Conservation (phyloP, 2,797 vertebrate genomes). For the Petrocephalus schoutedeni region DNA sequence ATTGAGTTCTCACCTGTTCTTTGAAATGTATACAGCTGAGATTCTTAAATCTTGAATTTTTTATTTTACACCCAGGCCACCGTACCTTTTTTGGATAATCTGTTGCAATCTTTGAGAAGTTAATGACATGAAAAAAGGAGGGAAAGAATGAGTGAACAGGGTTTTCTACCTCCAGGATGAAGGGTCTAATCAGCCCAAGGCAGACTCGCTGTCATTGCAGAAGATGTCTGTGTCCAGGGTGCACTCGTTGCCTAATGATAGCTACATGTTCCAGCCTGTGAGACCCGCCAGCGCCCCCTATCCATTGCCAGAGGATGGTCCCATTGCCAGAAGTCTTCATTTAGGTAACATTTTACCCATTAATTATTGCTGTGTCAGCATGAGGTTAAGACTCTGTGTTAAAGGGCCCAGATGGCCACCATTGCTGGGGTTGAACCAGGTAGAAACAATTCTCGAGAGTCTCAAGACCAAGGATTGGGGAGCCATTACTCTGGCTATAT, state of each 20-base stretch:
- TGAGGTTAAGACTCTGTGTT: not conserved
- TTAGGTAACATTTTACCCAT: conserved; percentile 57
- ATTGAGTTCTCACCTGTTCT: not conserved
- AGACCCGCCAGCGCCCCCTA: conserved; percentile 71
- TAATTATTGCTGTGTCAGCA: not conserved
- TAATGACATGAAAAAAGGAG: not conserved
- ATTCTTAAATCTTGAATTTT: not conserved
- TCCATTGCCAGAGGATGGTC: conserved; percentile 71
- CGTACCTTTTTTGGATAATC: not conserved
- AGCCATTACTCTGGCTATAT: not conserved
- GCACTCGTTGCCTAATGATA: conserved; percentile 93
- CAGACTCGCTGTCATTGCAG: conserved; percentile 62
- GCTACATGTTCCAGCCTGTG: conserved; percentile 95
- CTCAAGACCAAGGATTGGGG: not conserved
- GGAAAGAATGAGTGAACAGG: not conserved
- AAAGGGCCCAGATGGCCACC: not conserved
- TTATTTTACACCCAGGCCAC: not conserved
- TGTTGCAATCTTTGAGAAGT: not conserved
- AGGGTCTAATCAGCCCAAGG: conserved; percentile 56
- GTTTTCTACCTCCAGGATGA: conserved; percentile 43
- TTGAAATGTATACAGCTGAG: not conserved
- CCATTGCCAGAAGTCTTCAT: conserved; percentile 56
- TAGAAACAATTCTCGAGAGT: not conserved
- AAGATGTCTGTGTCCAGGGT: conserved; percentile 91
- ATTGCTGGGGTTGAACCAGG: not conserved